Conservation (phyloP, 92 coral and sea anemone genomes). For the Heteractis magnifica region DNA sequence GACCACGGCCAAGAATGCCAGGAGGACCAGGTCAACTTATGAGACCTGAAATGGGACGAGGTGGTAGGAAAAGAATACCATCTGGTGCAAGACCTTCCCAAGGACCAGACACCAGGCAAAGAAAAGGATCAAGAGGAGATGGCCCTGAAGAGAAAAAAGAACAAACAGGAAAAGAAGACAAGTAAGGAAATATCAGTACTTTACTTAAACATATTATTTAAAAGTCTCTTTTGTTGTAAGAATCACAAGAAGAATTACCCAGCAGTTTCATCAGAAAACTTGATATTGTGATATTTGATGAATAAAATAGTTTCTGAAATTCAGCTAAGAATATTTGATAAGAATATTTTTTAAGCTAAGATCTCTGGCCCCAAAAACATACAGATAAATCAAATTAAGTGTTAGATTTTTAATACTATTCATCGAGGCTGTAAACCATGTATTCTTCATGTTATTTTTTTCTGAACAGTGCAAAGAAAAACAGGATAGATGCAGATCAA, state of each 20-base stretch:
- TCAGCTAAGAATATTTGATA: too few species aligned
- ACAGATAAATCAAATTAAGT: too few species aligned
- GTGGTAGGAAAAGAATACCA: constrained; percentile 35
- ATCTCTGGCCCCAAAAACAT: too few species aligned
- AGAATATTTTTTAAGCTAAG: too few species aligned
- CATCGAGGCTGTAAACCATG: neutral
- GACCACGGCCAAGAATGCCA: constrained; percentile 60
- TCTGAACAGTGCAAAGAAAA: neutral
- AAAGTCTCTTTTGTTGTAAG: too few species aligned
- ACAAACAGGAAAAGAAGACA: neutral
- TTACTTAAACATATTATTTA: too few species aligned
- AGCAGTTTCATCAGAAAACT: too few species aligned
- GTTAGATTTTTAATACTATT: too few species aligned
- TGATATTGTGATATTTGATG: too few species aligned
- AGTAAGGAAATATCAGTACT: neutral
- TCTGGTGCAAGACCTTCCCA: constrained; percentile 21
- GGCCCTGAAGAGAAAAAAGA: constrained; percentile 1
- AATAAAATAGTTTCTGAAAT: too few species aligned
- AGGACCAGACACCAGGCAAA: constrained; percentile 20
- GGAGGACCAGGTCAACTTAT: constrained; percentile 46
- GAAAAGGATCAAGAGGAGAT: constrained; percentile 19
- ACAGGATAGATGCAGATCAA: neutral
- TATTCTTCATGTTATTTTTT: neutral
- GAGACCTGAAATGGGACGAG: constrained; percentile 49
- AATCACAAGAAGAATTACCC: too few species aligned